Evolutionary conservation across 2,797 vertebrate species (phyloP).

Genomic region (Dicrostonyx torquatus): DNA sequence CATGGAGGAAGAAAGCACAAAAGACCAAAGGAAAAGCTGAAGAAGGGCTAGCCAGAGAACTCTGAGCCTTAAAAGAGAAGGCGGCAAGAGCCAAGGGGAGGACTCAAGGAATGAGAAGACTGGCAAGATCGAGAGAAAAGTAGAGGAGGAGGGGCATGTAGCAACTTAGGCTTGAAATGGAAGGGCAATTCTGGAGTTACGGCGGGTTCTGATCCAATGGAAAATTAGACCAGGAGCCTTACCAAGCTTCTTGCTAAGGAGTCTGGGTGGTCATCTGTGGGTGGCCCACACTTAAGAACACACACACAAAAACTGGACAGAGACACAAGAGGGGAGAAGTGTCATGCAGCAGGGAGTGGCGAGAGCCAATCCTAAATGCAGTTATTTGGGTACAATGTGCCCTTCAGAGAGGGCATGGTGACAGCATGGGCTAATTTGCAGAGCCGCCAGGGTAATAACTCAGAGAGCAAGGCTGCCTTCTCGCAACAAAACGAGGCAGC

Average conservation of each 20-base stretch:
- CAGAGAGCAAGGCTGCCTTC: slow-evolving; percentile 75
- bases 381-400: slow-evolving; percentile 81
- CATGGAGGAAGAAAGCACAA: slow-evolving; percentile 41
- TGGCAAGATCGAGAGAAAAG: slow-evolving; percentile 63
- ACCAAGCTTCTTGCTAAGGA: slow-evolving; percentile 66
- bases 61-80: slow-evolving; percentile 35
- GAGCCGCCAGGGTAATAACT: slow-evolving; percentile 75
- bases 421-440: slow-evolving; percentile 77
- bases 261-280: slow-evolving; percentile 77
- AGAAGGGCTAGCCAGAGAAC: slow-evolving; percentile 40
- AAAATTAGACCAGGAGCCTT: slow-evolving; percentile 65
- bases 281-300: slow-evolving; percentile 73
- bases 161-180: slow-evolving; percentile 55
- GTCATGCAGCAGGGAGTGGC: slow-evolving; percentile 69
- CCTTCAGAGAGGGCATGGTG: slow-evolving; percentile 80
- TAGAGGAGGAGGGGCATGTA: neutral
- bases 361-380: slow-evolving; percentile 60
- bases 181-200: slow-evolving; percentile 68
- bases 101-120: slow-evolving; percentile 55
- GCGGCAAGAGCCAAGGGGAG: neutral
- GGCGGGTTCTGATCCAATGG: slow-evolving; percentile 77
- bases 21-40: slow-evolving; percentile 47
- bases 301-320: slow-evolving; percentile 70
- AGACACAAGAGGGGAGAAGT: slow-evolving; percentile 70
- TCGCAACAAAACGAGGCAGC: slow-evolving; percentile 69